Evolutionary conservation across 2,888 invertebrate species (phyloP), one percentile per base, ranked within the genome.

Genomic region (Automeris io): DNA sequence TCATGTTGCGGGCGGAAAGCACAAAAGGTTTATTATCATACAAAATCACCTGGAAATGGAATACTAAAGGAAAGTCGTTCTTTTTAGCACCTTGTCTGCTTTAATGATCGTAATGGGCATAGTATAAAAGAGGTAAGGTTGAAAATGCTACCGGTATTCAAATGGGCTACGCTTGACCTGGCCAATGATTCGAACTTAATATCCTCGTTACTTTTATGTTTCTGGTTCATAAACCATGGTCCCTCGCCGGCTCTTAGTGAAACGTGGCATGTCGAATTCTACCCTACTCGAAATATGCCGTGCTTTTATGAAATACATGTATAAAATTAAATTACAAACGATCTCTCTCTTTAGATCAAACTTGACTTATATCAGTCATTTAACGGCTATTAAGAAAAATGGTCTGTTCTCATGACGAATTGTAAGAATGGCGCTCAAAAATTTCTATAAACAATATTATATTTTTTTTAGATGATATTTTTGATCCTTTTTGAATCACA

Each of bases 221-320:
- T 51, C 51, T 51, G 53, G 47, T 49, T 51, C 55, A 49, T 55
- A 55, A 55, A 55, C 48, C 48, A 57, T 51, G 47, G 37, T 54
- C 53, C 45, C 45, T 51, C 42, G 37, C 42, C 44, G 44, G 46
- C 37, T 42, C 41, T 49, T 42, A 38, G 36, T 33, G 35, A 37
- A 48, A 33, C 39, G 35, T 26, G 31, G 33, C 39, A 41, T 45
- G 45, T 49, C 40, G 37, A 42, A 43, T n/a, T 37, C 41, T 35
- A 33, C 24, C 18, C 36, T 18, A 25, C 29, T 16, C 29, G 41
- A 43, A 33, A 41, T 45, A 43, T n/a, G n/a, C n/a, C n/a, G n/a
- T n/a, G n/a, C n/a, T n/a, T n/a, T n/a, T n/a, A n/a, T n/a, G n/a
- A n/a, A n/a, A n/a, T n/a, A n/a, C n/a, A n/a, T n/a, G n/a, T n/a